Base-by-base conservation (phyloP, 2,888 invertebrate genomes). In the Zelleria hepariella region DNA sequence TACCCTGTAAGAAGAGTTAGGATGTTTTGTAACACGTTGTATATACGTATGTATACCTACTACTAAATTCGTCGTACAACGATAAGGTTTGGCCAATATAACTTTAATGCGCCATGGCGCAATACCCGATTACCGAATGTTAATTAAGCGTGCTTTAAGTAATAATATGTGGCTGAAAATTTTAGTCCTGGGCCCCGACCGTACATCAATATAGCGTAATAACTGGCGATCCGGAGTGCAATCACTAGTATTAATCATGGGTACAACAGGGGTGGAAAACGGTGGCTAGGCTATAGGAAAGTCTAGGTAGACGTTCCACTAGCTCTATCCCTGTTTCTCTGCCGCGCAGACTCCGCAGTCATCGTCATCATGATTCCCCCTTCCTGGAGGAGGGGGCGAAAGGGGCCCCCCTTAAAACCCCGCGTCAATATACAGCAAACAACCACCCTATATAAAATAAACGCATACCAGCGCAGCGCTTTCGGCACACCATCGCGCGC, bases 291-390 rank as follows among this genome's bases (percentile, higher is more conserved):
- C 61, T 70, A 70, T 57, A 52, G 20, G 25, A 48, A 6, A 57
- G 57, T 26, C 65, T 72, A 65, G 66, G 66, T 68, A 70, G 72
- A 70, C 67, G 69, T 75, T 76, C 77, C 72, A 73, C 66, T 73
- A 63, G 64, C 51, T 24, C 68, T 66, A 56, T 86, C 87, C 67
- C 81, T 62, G 66, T 85, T 82, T 67, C 59, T 64, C 83, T 65
- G 70, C 72, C 74, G 81, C 77, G 83, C 82, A 87, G 84, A 80
- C 83, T 75, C 32, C 80, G 73, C 67, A 74, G 74, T 87, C 85
- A 80, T 86, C 82, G 78, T 85, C 81, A 84, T 78, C 71, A 23
- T 15, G 64, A 67, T 69, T 73, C 75, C 70, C 63, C 66, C 58
- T 53, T 49, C 55, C 48, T 49, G n/a, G 15, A 8, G 18, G 56